Percentiles rank a stretch among this genome's conserved stretches.
Conservation (phyloP, 2,113 vertebrate genomes). For the Channa argus region DNA sequence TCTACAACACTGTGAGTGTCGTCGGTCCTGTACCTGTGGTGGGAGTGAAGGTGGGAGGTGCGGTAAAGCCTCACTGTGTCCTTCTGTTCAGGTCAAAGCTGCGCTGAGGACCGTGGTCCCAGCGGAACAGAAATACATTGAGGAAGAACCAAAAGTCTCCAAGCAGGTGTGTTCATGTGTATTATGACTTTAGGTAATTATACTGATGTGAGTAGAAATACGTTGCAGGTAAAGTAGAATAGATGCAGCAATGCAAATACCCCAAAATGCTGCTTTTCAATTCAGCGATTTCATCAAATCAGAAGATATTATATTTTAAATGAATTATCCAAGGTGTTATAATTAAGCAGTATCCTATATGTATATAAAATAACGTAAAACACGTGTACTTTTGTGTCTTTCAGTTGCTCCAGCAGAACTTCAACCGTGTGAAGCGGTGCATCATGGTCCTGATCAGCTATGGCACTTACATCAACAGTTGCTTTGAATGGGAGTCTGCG, state of each 20-base stretch:
- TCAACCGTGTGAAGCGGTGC: slow-evolving; percentile 90
- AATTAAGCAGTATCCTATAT: too few relatives aligned
- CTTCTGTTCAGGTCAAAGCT: slow-evolving; percentile 90
- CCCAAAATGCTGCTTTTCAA: too few relatives aligned
- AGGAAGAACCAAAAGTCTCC: slow-evolving; percentile 95
- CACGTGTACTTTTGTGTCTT: slow-evolving; percentile 11
- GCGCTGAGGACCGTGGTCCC: slow-evolving; percentile 90
- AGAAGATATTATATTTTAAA: too few relatives aligned
- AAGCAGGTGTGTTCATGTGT: slow-evolving; percentile 87
- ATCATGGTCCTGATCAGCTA: slow-evolving; percentile 89
- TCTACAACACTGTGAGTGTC: slow-evolving; percentile 96
- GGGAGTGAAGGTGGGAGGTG: too few relatives aligned
- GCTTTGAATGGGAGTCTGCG: slow-evolving; percentile 94
- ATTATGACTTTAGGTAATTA: not conserved
- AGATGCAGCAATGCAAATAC: too few relatives aligned
- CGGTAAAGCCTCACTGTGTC: slow-evolving; percentile 17
- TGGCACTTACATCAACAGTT: slow-evolving; percentile 91
- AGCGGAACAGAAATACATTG: slow-evolving; percentile 95
- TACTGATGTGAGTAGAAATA: too few relatives aligned
- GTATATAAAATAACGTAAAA: too few relatives aligned
- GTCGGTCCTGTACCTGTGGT: slow-evolving; percentile 43
- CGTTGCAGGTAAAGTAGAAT: too few relatives aligned
- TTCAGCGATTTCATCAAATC: too few relatives aligned
- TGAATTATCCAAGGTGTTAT: too few relatives aligned
- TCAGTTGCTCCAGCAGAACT: slow-evolving; percentile 92